phyloP scores from a whole-genome alignment of 1,140 invertebrate genomes.

The Whitmania pigra region DNA sequence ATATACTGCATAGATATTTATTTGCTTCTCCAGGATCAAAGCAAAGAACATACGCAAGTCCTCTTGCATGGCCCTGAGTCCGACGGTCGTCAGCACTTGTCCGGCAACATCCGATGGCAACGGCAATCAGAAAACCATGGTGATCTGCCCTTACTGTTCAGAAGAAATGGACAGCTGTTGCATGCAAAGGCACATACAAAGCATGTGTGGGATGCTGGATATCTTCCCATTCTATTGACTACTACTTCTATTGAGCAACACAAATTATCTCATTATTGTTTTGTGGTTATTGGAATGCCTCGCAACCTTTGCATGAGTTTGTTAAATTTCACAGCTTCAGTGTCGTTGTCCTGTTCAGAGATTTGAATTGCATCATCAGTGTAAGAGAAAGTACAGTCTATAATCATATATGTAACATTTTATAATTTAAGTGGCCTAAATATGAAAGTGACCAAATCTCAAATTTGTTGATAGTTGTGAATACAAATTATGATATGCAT shows the following conservation, averaged over 20 bases:
- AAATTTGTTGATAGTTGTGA: too few relatives aligned
- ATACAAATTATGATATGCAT: too few relatives aligned
- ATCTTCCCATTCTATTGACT: background rate
- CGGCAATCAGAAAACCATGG: background rate
- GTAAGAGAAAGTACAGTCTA: too few relatives aligned
- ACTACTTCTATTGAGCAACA: background rate
- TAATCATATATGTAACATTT: too few relatives aligned
- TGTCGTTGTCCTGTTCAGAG: background rate
- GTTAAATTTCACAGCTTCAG: background rate
- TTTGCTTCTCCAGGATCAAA: background rate
- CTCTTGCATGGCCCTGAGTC: background rate
- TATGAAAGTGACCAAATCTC: too few relatives aligned
- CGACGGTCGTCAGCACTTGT: background rate
- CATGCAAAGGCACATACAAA: conserved; percentile 8
- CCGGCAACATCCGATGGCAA: background rate
- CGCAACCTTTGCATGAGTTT: background rate
- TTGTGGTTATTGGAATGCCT: background rate
- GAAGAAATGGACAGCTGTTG: background rate
- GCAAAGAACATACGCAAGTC: background rate
- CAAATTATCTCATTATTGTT: background rate
- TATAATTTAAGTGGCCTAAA: too few relatives aligned
- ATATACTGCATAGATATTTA: background rate
- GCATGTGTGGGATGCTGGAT: conserved; percentile 4
- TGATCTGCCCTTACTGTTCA: background rate
- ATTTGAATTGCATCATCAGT: background rate